These are phyloP conservation scores for Escarpia spicata DNA, from an alignment of 2,888 invertebrate genomes.

Conservation along the genomic window DNA sequence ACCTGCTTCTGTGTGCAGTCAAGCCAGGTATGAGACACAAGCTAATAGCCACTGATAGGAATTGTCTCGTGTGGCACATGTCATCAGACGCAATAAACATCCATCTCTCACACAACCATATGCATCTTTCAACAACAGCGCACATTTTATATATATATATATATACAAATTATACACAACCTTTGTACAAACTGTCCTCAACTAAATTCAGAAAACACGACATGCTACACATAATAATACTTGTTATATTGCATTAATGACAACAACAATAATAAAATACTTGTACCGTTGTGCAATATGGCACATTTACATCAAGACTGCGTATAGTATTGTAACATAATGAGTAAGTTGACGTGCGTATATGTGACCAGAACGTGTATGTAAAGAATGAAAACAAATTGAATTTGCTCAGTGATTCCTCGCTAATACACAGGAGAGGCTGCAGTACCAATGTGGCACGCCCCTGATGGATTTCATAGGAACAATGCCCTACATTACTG, in stretches of 20 bases:
- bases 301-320: background rate
- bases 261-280: background rate
- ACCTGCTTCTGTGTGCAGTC: too few relatives aligned
- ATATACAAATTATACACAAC: background rate
- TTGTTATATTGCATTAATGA: background rate
- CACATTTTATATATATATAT: background rate
- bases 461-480: background rate
- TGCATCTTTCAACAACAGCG: background rate
- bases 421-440: background rate
- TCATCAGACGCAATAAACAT: background rate
- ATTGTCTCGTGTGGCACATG: background rate
- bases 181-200: conserved; percentile 2
- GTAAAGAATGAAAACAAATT: background rate
- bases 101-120: background rate
- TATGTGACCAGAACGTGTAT: background rate
- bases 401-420: background rate
- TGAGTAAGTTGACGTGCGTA: background rate
- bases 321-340: background rate
- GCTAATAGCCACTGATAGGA: background rate
- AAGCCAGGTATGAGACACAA: background rate
- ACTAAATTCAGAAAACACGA: background rate
- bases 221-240: background rate
- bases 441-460: background rate
- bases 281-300: background rate
- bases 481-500: background rate